These are phyloP conservation scores for Cryptophagus acutangulus DNA, from an alignment of 2,888 invertebrate species.

Conservation along the genomic window DNA sequence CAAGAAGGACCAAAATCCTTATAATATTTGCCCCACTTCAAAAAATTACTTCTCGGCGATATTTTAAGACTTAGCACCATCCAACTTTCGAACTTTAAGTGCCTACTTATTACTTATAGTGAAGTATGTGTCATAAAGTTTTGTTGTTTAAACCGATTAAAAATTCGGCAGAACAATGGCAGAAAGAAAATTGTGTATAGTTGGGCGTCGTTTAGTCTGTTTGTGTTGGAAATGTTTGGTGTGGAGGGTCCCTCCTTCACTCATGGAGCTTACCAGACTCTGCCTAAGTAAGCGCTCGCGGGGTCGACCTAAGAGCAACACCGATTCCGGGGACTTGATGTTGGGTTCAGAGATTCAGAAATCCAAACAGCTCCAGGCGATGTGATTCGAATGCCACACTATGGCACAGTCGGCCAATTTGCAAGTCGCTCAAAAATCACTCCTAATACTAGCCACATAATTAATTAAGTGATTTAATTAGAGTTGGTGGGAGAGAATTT, in stretches of 20 bases:
- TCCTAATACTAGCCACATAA: no score
- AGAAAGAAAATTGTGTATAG: neutral
- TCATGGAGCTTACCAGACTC: constrained; percentile 27
- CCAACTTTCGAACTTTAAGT: no score
- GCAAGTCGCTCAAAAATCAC: constrained; percentile 1
- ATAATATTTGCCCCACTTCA: no score
- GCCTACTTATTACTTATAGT: no score
- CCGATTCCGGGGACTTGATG: constrained; percentile 22
- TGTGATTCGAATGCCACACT: constrained; percentile 40
- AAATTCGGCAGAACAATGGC: neutral
- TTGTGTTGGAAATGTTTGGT: constrained; percentile 37
- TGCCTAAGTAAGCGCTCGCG: constrained; percentile 23
- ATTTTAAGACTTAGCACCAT: no score
- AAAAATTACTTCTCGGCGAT: no score
- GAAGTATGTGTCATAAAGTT: no score
- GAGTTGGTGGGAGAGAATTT: no score
- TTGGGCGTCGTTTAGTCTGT: constrained; percentile 36
- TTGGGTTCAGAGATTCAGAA: constrained; percentile 40
- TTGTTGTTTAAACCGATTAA: constrained; percentile 8
- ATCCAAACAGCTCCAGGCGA: constrained; percentile 42
- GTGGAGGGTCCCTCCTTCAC: no score
- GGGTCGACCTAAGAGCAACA: constrained; percentile 41
- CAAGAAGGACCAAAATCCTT: no score
- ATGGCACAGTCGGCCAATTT: constrained; percentile 25
- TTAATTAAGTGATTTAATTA: no score